Percentiles rank a stretch among this genome's conserved stretches.
Conservation (phyloP, 2,113 vertebrate genomes). For the Leucopsar rothschildi region DNA sequence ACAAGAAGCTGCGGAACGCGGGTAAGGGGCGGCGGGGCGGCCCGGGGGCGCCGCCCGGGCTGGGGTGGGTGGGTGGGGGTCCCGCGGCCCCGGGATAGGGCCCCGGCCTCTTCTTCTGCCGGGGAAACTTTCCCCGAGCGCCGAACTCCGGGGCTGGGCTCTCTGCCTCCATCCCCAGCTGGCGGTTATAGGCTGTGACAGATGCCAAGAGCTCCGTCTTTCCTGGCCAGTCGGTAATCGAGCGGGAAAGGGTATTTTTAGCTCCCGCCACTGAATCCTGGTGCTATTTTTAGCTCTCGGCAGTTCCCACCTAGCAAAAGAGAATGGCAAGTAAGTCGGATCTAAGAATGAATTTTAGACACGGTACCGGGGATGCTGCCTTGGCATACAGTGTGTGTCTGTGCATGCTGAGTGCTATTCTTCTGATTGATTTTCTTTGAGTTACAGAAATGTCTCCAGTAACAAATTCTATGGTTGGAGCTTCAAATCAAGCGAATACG, state of each 20-base stretch:
- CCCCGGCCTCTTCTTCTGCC: neutral
- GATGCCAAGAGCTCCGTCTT: neutral
- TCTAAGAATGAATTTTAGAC: neutral
- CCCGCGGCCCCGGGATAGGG: neutral
- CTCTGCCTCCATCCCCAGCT: neutral
- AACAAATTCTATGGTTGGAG: neutral
- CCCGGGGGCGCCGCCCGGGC: neutral
- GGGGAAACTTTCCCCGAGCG: neutral
- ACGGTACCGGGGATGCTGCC: neutral
- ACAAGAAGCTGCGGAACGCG: constrained; percentile 90
- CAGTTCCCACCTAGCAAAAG: neutral
- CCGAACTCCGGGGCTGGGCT: neutral
- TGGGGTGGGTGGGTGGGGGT: neutral
- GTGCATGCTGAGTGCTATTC: neutral
- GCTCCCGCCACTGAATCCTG: neutral
- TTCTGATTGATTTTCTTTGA: neutral
- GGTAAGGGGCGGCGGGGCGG: constrained; percentile 32
- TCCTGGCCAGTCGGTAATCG: neutral
- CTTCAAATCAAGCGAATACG: neutral
- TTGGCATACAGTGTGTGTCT: neutral
- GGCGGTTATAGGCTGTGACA: neutral
- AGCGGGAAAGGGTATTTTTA: constrained; percentile 54
- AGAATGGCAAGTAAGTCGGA: neutral
- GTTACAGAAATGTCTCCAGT: neutral
- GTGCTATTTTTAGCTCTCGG: constrained; percentile 27